Base-by-base conservation (phyloP, 2,797 vertebrate species). In the Xyrichtys novacula region DNA sequence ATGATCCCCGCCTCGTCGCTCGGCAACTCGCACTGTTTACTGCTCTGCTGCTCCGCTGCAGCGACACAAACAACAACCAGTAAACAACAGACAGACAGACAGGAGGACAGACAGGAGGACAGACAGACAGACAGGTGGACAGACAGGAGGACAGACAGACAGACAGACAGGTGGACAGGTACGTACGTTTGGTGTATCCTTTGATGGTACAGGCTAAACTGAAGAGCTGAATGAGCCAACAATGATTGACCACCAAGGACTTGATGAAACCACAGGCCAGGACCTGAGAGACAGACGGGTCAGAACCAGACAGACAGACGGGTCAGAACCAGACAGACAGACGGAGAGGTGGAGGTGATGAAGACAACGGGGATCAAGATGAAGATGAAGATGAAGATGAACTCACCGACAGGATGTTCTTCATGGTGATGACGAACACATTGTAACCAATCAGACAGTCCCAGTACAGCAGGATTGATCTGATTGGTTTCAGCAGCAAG, bases 381-480 rank as follows among this genome's bases (percentile, higher is more conserved):
- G n/a, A n/a, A n/a, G n/a, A n/a, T n/a, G n/a, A n/a, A n/a, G n/a
- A n/a, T n/a, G n/a, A n/a, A n/a, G n/a, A n/a, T n/a, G n/a, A n/a
- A 59, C 95, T 93, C 74, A 98, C 97, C 5, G 97, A 98, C 22
- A 98, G 91, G 73, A 98, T 95, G 65, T 98, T 98, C 88, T 98
- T 98, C 97, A 98, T 98, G 6, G 96, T 97, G 85, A 98, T 98
- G 73, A 98, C 97, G 0, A 98, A 97, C 23, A 98, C 90, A 0
- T 98, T 98, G 93, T 98, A 98, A 1, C 96, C 97, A 62, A 98
- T 98, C 78, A 98, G 92, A 93, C 95, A 98, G 90, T 98, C 97
- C 97, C 97, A 98, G 79, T 95, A 97, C 26, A 91, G 91, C 50
- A 98, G 89, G 58, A 97, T 98, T 85, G 93, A 95, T 83, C 88